These are phyloP conservation scores for Dolichoris vasculosae DNA, from an alignment of 1,140 invertebrate species.

Conservation along the genomic window DNA sequence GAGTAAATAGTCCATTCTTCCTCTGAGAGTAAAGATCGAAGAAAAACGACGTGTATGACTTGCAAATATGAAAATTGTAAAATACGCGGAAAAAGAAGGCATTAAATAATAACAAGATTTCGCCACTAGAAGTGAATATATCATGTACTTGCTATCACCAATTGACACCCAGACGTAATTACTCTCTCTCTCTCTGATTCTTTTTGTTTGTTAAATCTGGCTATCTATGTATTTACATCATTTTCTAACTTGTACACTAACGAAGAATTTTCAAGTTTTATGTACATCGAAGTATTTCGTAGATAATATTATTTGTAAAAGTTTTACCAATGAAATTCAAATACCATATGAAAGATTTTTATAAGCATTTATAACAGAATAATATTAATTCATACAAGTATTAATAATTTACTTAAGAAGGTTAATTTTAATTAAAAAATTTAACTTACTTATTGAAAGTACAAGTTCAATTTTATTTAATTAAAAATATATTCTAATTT, in stretches of 20 bases:
- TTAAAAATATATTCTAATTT: no score
- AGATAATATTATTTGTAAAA: no score
- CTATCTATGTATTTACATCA: neutral
- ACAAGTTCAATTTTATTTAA: no score
- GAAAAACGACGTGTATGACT: neutral
- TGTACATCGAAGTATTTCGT: no score
- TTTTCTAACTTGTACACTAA: neutral
- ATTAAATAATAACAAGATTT: neutral
- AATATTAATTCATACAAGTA: no score
- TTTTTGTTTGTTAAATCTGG: neutral
- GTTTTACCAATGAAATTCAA: no score
- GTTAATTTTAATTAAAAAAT: no score
- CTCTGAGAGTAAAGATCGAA: neutral
- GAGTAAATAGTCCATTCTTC: neutral
- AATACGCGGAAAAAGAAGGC: neutral
- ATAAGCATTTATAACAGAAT: no score
- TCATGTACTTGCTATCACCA: conserved; percentile 23
- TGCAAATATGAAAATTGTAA: neutral
- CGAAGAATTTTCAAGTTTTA: neutral
- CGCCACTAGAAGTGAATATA: no score
- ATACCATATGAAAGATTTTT: no score
- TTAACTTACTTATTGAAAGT: no score
- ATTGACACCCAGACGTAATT: neutral
- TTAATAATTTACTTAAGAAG: no score
- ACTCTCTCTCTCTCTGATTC: neutral